Evolutionary conservation across 53 echinoderm and acorn worm species (phyloP).

Genomic region (Temnopleurus reevesii): DNA sequence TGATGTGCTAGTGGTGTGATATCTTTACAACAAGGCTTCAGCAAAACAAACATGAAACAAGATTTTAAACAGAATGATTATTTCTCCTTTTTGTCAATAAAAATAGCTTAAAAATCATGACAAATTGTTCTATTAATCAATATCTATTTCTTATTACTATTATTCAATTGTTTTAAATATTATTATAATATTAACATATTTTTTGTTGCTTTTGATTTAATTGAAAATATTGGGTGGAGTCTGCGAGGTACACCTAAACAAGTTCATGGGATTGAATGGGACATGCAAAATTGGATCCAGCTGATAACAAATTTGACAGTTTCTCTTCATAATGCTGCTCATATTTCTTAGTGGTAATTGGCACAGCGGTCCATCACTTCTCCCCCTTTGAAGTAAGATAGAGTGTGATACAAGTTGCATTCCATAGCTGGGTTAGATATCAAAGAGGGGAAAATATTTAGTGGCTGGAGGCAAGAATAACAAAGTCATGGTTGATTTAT

Average conservation of each 20-base stretch:
- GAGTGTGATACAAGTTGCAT: conserved; percentile 23
- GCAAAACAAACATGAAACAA: no score
- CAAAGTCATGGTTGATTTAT: conserved; percentile 13
- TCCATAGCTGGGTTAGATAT: neutral
- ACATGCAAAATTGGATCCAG: neutral
- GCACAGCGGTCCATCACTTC: neutral
- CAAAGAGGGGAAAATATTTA: conserved; percentile 11
- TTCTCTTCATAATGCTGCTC: conserved; percentile 22
- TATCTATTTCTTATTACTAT: no score
- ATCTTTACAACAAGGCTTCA: no score
- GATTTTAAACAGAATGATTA: no score
- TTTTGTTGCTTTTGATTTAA: no score
- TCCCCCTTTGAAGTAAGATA: conserved; percentile 7
- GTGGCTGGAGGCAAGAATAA: conserved; percentile 43
- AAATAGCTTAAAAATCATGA: no score
- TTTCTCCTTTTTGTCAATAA: no score
- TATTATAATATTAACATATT: no score
- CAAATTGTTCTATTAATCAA: no score
- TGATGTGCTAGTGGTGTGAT: no score
- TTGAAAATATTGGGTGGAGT: neutral
- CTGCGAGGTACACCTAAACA: neutral
- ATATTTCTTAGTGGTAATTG: conserved; percentile 8
- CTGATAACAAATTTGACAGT: conserved; percentile 52
- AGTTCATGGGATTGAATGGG: neutral
- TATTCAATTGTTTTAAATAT: no score